Evolutionary conservation across 2,888 invertebrate species (phyloP).

Genomic region (Chymomyza fuscimana): DNA sequence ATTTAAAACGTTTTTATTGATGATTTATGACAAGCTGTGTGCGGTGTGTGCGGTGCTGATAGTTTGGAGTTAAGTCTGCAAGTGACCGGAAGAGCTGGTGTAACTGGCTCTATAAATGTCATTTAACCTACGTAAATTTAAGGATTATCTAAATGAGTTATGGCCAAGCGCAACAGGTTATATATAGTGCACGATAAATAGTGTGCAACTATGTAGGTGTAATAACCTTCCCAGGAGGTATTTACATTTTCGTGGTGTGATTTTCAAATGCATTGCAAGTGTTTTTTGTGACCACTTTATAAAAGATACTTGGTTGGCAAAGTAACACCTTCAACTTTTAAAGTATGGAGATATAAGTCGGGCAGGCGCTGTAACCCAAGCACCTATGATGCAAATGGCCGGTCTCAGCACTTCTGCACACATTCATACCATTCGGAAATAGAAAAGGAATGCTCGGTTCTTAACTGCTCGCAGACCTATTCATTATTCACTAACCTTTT

Average conservation of each 20-base stretch:
- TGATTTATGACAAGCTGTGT: conserved; percentile 54
- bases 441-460: no score
- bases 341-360: no score
- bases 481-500: no score
- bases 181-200: conserved; percentile 10
- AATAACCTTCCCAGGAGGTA: background rate
- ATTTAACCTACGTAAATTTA: background rate
- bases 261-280: background rate
- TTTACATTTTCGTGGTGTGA: background rate
- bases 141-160: conserved; percentile 1
- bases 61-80: conserved; percentile 31
- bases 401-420: no score
- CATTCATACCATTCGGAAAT: no score
- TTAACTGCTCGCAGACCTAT: no score
- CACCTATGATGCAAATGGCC: no score
- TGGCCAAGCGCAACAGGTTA: conserved; percentile 51
- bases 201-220: background rate
- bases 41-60: conserved; percentile 17
- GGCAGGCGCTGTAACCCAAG: no score
- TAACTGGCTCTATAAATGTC: conserved; percentile 44
- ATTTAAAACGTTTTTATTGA: conserved; percentile 44
- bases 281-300: no score
- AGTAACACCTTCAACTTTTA: no score
- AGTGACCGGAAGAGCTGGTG: conserved; percentile 40
- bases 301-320: no score